Percentiles rank a stretch among this genome's conserved stretches.
Conservation (phyloP, 2,113 vertebrate species). For the Rhombomys opimus region DNA sequence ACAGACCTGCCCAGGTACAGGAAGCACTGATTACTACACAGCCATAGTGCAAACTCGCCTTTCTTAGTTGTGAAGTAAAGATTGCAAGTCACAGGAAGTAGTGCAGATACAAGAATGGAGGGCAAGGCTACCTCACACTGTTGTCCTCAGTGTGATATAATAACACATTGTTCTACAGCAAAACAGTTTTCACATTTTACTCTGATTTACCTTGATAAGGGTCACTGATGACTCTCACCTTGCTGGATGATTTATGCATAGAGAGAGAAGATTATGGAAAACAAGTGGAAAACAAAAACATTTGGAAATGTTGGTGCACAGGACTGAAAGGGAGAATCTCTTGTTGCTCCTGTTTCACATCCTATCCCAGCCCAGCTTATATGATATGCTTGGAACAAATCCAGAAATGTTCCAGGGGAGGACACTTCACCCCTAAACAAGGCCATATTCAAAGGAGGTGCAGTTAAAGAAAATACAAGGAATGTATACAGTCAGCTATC, state of each 20-base stretch:
- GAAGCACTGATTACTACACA: accelerated
- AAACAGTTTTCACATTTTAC: accelerated
- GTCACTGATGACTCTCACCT: not conserved
- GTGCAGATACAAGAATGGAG: not conserved
- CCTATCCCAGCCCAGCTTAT: accelerated
- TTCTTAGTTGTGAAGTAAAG: not conserved
- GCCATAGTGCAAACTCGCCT: accelerated
- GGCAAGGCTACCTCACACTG: accelerated
- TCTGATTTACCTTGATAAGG: not conserved
- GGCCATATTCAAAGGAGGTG: not conserved
- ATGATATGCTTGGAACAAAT: not conserved
- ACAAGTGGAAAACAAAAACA: not conserved
- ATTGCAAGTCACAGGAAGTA: accelerated
- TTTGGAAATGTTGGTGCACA: accelerated
- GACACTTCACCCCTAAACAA: not conserved
- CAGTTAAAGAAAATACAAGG: constrained; percentile 37
- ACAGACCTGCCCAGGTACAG: constrained; percentile 93
- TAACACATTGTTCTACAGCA: accelerated
- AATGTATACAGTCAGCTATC: constrained; percentile 23
- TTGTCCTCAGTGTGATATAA: not conserved
- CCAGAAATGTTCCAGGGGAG: no score
- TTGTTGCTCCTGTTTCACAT: no score
- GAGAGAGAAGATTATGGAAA: not conserved
- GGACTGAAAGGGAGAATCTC: accelerated
- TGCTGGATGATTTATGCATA: no score